Evolutionary conservation across 2,113 vertebrate genomes (phyloP).

Genomic region (Channa maculata): DNA sequence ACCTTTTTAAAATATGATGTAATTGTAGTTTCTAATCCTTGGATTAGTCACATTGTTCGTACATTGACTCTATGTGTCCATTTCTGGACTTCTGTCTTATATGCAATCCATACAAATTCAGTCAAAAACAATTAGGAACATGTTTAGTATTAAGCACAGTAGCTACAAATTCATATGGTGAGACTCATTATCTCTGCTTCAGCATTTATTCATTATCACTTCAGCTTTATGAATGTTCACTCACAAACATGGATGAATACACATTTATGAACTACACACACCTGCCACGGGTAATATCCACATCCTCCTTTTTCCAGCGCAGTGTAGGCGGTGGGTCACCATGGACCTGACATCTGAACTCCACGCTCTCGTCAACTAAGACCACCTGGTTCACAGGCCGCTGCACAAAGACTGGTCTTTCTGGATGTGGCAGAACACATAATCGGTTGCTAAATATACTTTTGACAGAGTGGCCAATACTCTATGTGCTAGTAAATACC

Average conservation of each 20-base stretch:
- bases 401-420: conserved; percentile 92
- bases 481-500: conserved; percentile 3
- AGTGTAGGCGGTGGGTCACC: conserved; percentile 93
- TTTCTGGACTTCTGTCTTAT: too few relatives aligned
- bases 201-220: conserved; percentile 24
- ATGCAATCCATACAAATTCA: too few relatives aligned
- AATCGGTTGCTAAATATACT: conserved; percentile 40
- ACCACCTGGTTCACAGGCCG: conserved; percentile 96
- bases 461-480: conserved; percentile 31
- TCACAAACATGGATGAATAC: conserved; percentile 1
- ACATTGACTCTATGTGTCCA: too few relatives aligned
- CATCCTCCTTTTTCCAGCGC: conserved; percentile 94
- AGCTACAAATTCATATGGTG: too few relatives aligned
- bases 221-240: not conserved
- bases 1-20: too few relatives aligned
- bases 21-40: too few relatives aligned
- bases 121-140: too few relatives aligned
- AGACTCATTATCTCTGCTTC: conserved; percentile 41
- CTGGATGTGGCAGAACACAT: conserved; percentile 75
- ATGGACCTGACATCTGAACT: conserved; percentile 95
- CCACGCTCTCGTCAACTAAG: conserved; percentile 90
- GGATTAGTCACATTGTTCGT: too few relatives aligned
- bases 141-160: too few relatives aligned
- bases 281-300: conserved; percentile 92
- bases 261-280: conserved; percentile 52